phyloP scores from a whole-genome alignment of 2,113 vertebrate genomes.

The Ochotona curzoniae region DNA sequence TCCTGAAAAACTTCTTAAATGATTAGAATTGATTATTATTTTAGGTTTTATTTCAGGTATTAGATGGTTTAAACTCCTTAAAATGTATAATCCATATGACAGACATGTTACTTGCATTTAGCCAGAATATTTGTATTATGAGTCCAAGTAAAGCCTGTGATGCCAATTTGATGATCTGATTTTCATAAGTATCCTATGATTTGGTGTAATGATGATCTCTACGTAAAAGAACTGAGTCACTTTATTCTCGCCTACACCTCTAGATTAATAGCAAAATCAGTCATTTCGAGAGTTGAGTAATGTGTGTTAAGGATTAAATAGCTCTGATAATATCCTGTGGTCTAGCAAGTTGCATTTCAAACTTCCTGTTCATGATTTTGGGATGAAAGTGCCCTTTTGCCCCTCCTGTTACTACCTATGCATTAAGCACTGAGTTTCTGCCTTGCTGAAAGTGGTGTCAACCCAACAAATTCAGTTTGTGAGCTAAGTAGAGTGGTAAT shows the following conservation, averaged over 20 bases:
- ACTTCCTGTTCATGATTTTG: neutral
- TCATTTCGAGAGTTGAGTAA: neutral
- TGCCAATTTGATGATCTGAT: neutral
- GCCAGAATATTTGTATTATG: constrained; percentile 26
- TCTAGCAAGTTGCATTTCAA: neutral
- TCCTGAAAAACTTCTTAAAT: neutral
- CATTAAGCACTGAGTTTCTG: neutral
- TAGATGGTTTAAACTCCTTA: neutral
- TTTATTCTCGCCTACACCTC: neutral
- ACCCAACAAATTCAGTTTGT: neutral
- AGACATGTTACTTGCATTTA: neutral
- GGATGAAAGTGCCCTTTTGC: neutral
- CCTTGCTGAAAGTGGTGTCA: neutral
- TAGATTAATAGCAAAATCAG: neutral
- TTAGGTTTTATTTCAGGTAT: neutral
- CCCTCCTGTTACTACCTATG: neutral
- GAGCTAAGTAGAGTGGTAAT: neutral
- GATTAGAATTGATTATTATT: neutral
- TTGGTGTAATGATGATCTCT: neutral
- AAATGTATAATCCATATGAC: neutral
- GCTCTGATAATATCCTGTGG: neutral
- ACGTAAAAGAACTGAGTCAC: neutral
- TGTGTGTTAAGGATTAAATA: neutral
- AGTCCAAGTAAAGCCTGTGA: neutral
- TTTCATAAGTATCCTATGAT: constrained; percentile 25